phyloP scores from a whole-genome alignment of 2,113 vertebrate species.

The Chloropsis hardwickii region DNA sequence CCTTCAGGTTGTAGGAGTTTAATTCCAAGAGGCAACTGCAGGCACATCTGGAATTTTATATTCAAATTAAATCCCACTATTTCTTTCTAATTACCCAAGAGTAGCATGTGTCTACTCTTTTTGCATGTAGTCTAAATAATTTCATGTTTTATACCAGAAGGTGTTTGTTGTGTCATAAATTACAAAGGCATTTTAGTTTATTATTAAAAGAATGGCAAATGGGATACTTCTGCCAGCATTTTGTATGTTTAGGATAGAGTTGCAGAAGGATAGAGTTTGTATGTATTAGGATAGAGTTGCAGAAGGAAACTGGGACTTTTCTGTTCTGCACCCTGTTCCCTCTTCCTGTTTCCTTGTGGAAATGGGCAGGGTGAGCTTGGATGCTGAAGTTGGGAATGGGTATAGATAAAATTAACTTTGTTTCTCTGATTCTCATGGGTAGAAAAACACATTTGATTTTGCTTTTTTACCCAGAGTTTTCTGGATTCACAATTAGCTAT shows the following conservation, averaged over 20 bases:
- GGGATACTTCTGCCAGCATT: background rate
- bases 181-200: background rate
- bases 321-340: background rate
- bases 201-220: background rate
- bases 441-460: background rate
- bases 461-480: background rate
- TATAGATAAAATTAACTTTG: background rate
- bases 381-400: background rate
- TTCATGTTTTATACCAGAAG: background rate
- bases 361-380: background rate
- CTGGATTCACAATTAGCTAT: background rate
- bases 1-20: background rate
- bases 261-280: background rate
- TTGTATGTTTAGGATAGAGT: background rate
- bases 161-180: background rate
- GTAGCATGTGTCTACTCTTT: background rate
- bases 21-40: background rate
- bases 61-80: background rate
- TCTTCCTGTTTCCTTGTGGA: background rate
- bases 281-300: background rate
- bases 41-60: background rate
- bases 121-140: background rate
- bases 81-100: background rate
- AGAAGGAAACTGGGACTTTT: background rate
- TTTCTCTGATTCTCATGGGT: background rate